phyloP scores from a whole-genome alignment of 1,140 invertebrate species.

The Pomacea maculata region DNA sequence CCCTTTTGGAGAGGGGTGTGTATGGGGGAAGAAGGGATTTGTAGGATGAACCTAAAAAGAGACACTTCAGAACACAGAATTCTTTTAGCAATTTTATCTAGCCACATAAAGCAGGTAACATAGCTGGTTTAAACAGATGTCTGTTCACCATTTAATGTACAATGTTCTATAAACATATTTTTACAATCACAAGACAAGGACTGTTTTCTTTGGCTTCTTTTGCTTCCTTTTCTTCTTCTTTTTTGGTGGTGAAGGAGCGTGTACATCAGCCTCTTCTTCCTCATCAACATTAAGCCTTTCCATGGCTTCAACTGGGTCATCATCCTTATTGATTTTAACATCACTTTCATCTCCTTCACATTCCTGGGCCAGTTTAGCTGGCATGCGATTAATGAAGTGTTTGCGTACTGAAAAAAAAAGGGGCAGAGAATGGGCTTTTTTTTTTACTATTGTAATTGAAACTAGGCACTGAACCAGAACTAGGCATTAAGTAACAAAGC shows the following conservation, averaged over 20 bases:
- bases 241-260: constrained; percentile 11
- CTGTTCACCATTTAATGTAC: no score
- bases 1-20: no score
- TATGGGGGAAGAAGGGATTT: no score
- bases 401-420: constrained; percentile 40
- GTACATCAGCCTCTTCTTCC: constrained; percentile 14
- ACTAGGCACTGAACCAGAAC: no score
- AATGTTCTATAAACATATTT: no score
- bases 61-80: no score
- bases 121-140: no score
- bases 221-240: constrained; percentile 47
- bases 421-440: neutral
- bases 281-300: constrained; percentile 35
- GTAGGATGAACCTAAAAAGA: no score
- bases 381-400: constrained; percentile 47
- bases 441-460: no score
- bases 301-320: constrained; percentile 32
- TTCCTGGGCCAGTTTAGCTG: constrained; percentile 40
- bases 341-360: constrained; percentile 40
- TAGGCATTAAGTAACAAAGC: no score
- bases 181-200: neutral
- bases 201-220: constrained; percentile 25
- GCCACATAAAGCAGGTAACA: no score
- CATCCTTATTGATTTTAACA: constrained; percentile 24
- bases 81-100: no score